A percentile compares a stretch with the other conserved stretches of the same genome.
Evolutionary conservation across 2,888 invertebrate genomes (phyloP).

Genomic region (Incurvaria masculella): DNA sequence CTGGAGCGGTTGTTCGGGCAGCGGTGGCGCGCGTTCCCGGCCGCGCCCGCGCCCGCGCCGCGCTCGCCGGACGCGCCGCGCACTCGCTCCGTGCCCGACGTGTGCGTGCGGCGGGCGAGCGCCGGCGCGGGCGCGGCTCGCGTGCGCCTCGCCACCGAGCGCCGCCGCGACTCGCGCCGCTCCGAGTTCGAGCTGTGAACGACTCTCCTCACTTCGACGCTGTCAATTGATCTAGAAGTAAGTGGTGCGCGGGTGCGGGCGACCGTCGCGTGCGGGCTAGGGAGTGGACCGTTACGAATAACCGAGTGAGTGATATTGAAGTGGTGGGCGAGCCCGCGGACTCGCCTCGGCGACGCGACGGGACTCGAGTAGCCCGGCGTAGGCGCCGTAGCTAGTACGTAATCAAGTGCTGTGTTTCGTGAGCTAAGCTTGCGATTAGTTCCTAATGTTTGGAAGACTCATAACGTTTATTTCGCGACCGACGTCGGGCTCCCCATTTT

Average conservation of each 20-base stretch:
- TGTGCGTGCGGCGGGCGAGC: conserved; percentile 25
- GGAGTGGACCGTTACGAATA: no score
- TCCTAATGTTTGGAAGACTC: conserved; percentile 25
- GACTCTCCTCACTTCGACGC: not conserved
- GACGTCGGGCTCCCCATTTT: no score
- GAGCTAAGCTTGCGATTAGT: conserved; percentile 53
- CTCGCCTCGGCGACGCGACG: not conserved
- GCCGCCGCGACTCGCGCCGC: conserved; percentile 49
- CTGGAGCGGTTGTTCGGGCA: conserved; percentile 68
- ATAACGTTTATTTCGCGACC: no score
- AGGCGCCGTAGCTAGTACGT: not conserved
- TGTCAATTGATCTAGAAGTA: no score
- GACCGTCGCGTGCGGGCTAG: no score
- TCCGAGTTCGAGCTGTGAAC: conserved; percentile 50
- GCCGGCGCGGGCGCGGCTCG: conserved; percentile 27
- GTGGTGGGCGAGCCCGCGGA: not conserved
- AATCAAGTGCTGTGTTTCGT: not conserved
- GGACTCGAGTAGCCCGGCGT: not conserved
- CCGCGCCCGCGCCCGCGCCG: conserved; percentile 30
- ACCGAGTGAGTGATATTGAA: not conserved
- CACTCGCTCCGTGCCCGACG: conserved; percentile 21
- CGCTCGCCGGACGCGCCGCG: conserved; percentile 17
- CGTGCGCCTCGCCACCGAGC: conserved; percentile 36
- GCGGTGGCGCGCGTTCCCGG: conserved; percentile 52
- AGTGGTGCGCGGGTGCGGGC: no score